Percentiles rank a stretch among this genome's conserved stretches.
Evolutionary conservation across 2,113 vertebrate species (phyloP).

Genomic region (Astur gentilis): DNA sequence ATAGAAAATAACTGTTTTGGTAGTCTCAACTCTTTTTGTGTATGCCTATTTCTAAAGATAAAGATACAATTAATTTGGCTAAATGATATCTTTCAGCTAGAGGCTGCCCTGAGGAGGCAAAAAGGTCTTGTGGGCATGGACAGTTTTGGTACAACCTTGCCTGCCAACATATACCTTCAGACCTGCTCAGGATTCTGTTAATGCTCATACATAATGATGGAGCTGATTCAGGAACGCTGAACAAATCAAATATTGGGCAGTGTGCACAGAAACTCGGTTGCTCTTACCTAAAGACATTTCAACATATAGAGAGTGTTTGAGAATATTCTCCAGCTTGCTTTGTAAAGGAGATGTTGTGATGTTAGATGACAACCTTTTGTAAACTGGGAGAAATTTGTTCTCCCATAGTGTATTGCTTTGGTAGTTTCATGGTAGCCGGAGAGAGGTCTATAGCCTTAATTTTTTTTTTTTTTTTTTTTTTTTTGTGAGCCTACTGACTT

Average conservation of each 20-base stretch:
- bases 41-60: background rate
- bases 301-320: background rate
- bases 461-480: background rate
- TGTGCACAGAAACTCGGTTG: background rate
- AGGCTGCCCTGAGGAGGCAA: background rate
- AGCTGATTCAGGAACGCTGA: background rate
- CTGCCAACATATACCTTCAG: background rate
- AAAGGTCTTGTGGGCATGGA: background rate
- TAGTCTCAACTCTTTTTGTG: background rate
- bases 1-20: background rate
- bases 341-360: background rate
- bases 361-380: background rate
- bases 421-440: background rate
- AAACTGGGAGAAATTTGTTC: background rate
- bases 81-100: background rate
- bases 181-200: background rate
- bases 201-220: background rate
- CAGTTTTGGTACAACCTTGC: background rate
- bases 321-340: background rate
- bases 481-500: background rate
- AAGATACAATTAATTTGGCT: background rate
- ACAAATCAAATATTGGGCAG: background rate
- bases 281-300: background rate
- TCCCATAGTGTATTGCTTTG: background rate
- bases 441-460: background rate